Evolutionary conservation across 2,888 invertebrate species (phyloP).

Genomic region (Tiphia femorata): DNA sequence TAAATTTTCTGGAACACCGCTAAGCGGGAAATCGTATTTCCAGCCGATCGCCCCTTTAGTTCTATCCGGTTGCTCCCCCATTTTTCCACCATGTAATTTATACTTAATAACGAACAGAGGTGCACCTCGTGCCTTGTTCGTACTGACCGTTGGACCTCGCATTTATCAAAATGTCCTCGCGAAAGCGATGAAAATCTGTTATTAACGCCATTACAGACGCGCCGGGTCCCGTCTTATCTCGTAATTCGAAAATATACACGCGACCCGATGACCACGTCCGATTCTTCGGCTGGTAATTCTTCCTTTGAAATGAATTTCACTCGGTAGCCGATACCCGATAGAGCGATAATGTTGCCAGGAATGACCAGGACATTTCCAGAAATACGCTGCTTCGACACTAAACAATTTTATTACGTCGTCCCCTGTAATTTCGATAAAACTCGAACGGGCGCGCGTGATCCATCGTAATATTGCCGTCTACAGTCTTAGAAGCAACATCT

Average conservation of each 20-base stretch:
- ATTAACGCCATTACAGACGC: constrained; percentile 25
- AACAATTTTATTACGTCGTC: no score
- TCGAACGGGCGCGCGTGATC: no score
- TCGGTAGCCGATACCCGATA: no score
- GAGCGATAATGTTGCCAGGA: no score
- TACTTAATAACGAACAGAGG: constrained; percentile 43
- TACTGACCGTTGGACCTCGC: constrained; percentile 21
- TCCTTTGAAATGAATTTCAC: neutral
- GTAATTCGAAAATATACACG: neutral
- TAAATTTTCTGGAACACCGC: constrained; percentile 42
- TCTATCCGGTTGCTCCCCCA: constrained; percentile 7
- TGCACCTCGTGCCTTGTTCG: constrained; percentile 21
- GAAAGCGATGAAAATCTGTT: constrained; percentile 37
- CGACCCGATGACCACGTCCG: neutral
- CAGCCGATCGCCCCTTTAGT: constrained; percentile 40
- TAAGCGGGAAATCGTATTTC: constrained; percentile 46
- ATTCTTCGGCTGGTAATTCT: no score
- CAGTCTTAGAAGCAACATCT: no score
- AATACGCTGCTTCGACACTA: no score
- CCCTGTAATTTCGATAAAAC: no score
- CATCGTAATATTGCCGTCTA: neutral
- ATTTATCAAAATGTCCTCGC: constrained; percentile 22
- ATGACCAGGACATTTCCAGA: no score
- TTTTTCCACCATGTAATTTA: constrained; percentile 36
- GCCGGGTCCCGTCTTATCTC: neutral